Conservation (phyloP, 2,888 invertebrate species). For the Melanophora roralis region DNA sequence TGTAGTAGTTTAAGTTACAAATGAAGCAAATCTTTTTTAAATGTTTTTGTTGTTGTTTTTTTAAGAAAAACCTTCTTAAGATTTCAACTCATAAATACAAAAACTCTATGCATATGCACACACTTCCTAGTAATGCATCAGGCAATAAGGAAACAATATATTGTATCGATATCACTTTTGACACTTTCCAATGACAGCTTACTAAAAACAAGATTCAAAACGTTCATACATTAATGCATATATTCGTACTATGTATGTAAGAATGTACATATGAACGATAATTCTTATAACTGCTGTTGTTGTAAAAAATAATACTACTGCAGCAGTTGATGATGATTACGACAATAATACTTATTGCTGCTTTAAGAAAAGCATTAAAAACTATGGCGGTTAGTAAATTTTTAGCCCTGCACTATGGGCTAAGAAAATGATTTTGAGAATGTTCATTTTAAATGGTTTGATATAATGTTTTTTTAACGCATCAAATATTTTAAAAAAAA, state of each 20-base stretch:
- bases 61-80: slow-evolving; percentile 55
- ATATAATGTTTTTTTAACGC: too few species aligned
- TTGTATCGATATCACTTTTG: slow-evolving; percentile 63
- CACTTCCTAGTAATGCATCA: slow-evolving; percentile 60
- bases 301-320: slow-evolving; percentile 39
- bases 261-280: neutral
- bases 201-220: slow-evolving; percentile 60
- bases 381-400: slow-evolving; percentile 50
- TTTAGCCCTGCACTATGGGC: slow-evolving; percentile 27
- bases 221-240: neutral
- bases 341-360: slow-evolving; percentile 48
- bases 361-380: neutral
- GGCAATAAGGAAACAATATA: slow-evolving; percentile 63
- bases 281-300: slow-evolving; percentile 37
- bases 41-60: slow-evolving; percentile 6
- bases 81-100: slow-evolving; percentile 58
- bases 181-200: slow-evolving; percentile 63
- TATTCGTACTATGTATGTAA: neutral
- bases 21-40: slow-evolving; percentile 29
- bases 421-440: neutral
- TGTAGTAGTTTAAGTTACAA: neutral
- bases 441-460: too few species aligned
- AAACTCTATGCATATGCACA: slow-evolving; percentile 45
- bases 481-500: too few species aligned
- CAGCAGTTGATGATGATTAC: slow-evolving; percentile 52